phyloP scores from a whole-genome alignment of 2,113 vertebrate genomes.

The Equus quagga region DNA sequence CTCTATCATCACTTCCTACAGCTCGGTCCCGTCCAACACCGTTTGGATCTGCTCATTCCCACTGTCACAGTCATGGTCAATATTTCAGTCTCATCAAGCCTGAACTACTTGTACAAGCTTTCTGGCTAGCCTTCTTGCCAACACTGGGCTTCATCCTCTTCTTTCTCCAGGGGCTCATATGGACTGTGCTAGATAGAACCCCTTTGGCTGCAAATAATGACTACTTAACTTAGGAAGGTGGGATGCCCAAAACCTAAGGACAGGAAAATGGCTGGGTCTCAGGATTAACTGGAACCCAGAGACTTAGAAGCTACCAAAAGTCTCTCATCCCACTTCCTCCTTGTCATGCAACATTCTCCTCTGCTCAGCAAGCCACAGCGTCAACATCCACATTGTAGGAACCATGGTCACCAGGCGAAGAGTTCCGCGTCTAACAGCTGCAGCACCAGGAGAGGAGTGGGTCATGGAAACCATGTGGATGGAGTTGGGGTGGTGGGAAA shows the following conservation, averaged over 20 bases:
- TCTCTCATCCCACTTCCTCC: background rate
- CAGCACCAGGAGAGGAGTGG: background rate
- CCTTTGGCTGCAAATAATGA: background rate
- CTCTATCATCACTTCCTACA: background rate
- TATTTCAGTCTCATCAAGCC: background rate
- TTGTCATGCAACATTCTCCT: background rate
- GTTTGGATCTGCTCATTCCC: background rate
- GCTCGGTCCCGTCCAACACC: background rate
- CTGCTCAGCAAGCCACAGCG: background rate
- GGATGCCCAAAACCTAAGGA: background rate
- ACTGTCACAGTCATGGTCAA: background rate
- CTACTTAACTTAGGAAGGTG: background rate
- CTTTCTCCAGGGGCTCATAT: background rate
- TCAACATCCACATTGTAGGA: rapidly evolving
- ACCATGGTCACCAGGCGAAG: rapidly evolving
- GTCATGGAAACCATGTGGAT: background rate
- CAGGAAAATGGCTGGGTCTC: background rate
- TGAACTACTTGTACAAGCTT: background rate
- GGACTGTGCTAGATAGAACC: background rate
- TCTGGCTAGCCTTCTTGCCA: background rate
- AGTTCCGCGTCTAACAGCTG: rapidly evolving
- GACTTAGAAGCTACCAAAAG: background rate
- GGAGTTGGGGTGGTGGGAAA: background rate
- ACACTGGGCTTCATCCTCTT: background rate
- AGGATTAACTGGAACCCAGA: background rate